phyloP scores from a whole-genome alignment of 2,888 invertebrate species.

The Agrotis ipsilon region DNA sequence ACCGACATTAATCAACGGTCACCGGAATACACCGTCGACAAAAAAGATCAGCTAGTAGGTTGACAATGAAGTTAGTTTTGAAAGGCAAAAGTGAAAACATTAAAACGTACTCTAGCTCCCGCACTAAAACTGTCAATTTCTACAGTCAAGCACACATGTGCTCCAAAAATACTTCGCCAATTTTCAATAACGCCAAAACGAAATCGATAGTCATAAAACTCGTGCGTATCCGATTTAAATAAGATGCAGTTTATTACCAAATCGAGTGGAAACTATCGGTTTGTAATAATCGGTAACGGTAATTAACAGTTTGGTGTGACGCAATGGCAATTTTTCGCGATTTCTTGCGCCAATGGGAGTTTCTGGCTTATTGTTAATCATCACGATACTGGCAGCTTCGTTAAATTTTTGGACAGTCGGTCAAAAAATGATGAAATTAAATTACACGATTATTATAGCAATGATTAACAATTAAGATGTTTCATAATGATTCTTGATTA shows the following conservation, averaged over 20 bases:
- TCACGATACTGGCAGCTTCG: constrained; percentile 75
- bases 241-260: constrained; percentile 74
- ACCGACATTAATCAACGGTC: constrained; percentile 8
- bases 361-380: constrained; percentile 83
- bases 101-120: constrained; percentile 1
- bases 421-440: constrained; percentile 22
- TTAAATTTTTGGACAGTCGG: constrained; percentile 12
- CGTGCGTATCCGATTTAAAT: constrained; percentile 69
- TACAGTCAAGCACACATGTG: constrained; percentile 17
- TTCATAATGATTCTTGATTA: background rate
- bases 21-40: background rate
- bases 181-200: constrained; percentile 48
- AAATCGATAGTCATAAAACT: constrained; percentile 58
- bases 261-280: constrained; percentile 82
- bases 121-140: constrained; percentile 4
- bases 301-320: constrained; percentile 83
- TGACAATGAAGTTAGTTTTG: background rate
- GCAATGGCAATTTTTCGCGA: constrained; percentile 84
- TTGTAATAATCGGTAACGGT: constrained; percentile 84
- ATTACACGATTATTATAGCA: constrained; percentile 10
- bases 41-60: constrained; percentile 4
- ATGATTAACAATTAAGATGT: background rate
- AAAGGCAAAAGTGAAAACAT: background rate
- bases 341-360: constrained; percentile 84
- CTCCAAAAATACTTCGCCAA: background rate